Evolutionary conservation across 1,140 invertebrate species (phyloP), one percentile per base, ranked within the genome.

Genomic region (Druon quercuslanigerum): DNA sequence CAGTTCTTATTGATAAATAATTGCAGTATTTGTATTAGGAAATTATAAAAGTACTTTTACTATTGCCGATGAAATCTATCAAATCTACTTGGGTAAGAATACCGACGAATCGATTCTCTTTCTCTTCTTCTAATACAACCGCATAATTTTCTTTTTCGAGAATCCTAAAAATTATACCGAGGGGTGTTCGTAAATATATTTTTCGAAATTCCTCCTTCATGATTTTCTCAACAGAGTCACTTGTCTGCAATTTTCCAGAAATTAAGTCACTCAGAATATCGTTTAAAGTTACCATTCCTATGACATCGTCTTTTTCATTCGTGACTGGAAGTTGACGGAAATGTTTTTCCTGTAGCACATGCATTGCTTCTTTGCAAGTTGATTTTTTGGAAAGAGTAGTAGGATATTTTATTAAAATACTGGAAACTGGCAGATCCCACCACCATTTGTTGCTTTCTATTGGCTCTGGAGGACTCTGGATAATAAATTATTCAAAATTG

Each of bases 101-200:
- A 33, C 94, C 95, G 83, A 94, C 92, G 25, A 94, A 92, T 82
- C 93, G 91, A 83, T 93, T 88, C 73, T 90, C 70, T 14, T 84
- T 74, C 17, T 85, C 71, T n/a, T 84, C 78, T 46, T 95, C 92
- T 3, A 94, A 88, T 51, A 98, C 93, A 8, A 98, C 86, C 1
- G 95, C 96, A 88, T 94, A 97, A 57, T 95, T 92, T 81, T 97
- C 95, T 50, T 94, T 95, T 87, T 98, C 96, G n/a, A 98, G 91
- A 82, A 97, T 93, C 50, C 95, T 91, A 0, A 96, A 96, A 54
- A 98, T 89, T 81, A 94, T 92, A 9, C 96, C 96, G 0, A 98
- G 86, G 20, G 92, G 92, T 1, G 94, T 93, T 76, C 93, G 90
- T 60, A 94, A 89, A 20, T 92, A 90, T 40, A 97, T 92, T 90